Evolutionary conservation across 2,797 vertebrate genomes (phyloP).

Genomic region (Austrolebias charrua): DNA sequence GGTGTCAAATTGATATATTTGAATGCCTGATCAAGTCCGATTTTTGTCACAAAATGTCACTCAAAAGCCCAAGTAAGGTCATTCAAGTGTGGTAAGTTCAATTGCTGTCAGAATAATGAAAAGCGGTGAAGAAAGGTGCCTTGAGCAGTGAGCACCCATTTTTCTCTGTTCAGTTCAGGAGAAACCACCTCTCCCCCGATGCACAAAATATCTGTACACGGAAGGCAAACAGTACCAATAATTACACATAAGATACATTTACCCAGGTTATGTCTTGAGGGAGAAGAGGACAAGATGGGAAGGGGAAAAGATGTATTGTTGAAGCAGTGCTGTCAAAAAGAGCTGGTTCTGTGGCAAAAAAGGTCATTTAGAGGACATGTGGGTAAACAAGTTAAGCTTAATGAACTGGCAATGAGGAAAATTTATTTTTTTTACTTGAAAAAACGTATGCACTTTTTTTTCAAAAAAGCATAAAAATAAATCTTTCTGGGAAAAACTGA

Average conservation of each 20-base stretch:
- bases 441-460: constrained; percentile 10
- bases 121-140: constrained; percentile 3
- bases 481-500: neutral
- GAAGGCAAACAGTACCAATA: constrained; percentile 57
- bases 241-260: constrained; percentile 64
- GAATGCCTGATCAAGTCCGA: neutral
- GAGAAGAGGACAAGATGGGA: constrained; percentile 27
- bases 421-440: neutral
- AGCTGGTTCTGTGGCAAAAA: constrained; percentile 55
- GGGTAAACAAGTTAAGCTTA: constrained; percentile 10
- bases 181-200: constrained; percentile 51
- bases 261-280: constrained; percentile 48
- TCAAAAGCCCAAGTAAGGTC: neutral
- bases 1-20: neutral
- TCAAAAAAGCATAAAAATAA: constrained; percentile 1
- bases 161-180: constrained; percentile 41
- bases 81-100: neutral
- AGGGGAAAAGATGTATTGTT: constrained; percentile 44
- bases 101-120: neutral
- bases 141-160: constrained; percentile 36
- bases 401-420: constrained; percentile 24
- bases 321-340: constrained; percentile 40
- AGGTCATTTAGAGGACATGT: constrained; percentile 70
- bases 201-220: constrained; percentile 54
- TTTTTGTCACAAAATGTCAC: neutral